Conservation (phyloP, 2,113 vertebrate species). For the Pachycephala philippinensis region DNA sequence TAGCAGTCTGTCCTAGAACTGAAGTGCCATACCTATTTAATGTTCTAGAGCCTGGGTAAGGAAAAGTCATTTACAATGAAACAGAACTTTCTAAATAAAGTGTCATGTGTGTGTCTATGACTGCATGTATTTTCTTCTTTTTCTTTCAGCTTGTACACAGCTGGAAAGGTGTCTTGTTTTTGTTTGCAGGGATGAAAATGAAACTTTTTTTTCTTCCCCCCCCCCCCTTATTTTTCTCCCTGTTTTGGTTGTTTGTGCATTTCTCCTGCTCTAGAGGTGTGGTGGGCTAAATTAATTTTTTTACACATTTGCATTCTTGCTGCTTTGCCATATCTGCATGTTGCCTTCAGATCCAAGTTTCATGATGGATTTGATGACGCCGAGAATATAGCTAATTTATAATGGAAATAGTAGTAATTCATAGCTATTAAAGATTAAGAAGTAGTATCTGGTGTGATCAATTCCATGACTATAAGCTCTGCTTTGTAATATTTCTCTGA, state of each 20-base stretch:
- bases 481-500: not conserved
- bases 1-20: not conserved
- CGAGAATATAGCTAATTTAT: not conserved
- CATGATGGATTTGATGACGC: not conserved
- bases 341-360: not conserved
- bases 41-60: not conserved
- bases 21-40: not conserved
- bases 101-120: not conserved
- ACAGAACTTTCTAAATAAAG: not conserved
- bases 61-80: not conserved
- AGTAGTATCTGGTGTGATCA: not conserved
- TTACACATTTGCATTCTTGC: not conserved
- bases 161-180: not conserved
- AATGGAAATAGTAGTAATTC: not conserved
- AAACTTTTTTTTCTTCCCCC: not conserved
- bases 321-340: not conserved
- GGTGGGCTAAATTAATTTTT: not conserved
- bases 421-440: not conserved
- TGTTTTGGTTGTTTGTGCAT: not conserved
- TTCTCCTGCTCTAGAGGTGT: not conserved
- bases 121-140: not conserved
- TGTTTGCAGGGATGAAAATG: not conserved
- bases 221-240: not conserved
- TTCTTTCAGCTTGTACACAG: not conserved
- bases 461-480: not conserved